A percentile compares a stretch with the other conserved stretches of the same genome.
These are phyloP conservation scores for Onychomys torridus DNA, from an alignment of 2,797 vertebrate genomes.

Conservation along the genomic window DNA sequence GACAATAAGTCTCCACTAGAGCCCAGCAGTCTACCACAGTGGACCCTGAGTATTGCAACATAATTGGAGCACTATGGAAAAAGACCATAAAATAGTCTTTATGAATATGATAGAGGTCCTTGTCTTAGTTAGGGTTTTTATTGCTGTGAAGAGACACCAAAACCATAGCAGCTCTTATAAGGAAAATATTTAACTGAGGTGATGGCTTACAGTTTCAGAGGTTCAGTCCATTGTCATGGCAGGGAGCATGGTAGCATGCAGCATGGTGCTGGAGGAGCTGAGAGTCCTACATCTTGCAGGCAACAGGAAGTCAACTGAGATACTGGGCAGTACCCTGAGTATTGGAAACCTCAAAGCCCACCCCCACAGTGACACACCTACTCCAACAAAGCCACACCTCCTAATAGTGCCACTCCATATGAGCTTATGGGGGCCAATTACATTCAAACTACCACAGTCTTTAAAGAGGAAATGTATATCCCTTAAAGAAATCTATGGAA, in stretches of 20 bases:
- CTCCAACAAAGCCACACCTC: not conserved
- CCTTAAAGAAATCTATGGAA: not conserved
- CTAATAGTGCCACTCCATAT: not conserved
- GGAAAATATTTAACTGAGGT: not conserved
- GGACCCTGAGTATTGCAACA: not conserved
- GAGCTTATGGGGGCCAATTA: not conserved
- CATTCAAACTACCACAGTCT: not conserved
- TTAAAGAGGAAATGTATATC: not conserved
- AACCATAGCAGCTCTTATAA: not conserved
- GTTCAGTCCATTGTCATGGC: too few relatives aligned
- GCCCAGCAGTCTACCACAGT: not conserved
- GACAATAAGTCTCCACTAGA: not conserved
- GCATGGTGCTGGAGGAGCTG: not conserved
- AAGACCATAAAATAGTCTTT: not conserved
- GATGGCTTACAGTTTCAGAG: not conserved
- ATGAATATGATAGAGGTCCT: not conserved
- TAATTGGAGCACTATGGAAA: not conserved
- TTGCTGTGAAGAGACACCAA: not conserved
- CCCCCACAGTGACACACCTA: not conserved
- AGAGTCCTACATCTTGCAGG: not conserved
- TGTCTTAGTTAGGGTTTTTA: not conserved
- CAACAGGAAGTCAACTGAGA: not conserved
- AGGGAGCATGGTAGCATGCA: accelerated
- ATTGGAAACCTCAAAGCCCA: not conserved
- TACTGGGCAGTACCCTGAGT: not conserved